A percentile compares a stretch with the other conserved stretches of the same genome.
These are phyloP conservation scores for Cataglyphis albicans DNA, from an alignment of 2,888 invertebrate species.

Conservation along the genomic window DNA sequence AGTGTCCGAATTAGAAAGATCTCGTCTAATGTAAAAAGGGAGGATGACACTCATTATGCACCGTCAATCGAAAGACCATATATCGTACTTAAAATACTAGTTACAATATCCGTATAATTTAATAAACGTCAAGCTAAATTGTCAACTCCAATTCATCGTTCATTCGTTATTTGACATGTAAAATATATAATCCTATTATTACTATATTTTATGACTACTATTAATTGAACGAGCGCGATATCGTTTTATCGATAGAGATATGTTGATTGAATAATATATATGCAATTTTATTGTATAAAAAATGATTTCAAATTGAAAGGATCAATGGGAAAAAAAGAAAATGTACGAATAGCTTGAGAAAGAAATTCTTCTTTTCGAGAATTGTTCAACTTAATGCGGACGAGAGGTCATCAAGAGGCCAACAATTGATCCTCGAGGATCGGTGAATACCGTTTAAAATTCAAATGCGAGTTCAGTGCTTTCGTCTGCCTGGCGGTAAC, in stretches of 20 bases:
- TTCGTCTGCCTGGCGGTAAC: constrained; percentile 52
- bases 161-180: no score
- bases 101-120: neutral
- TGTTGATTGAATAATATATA: constrained; percentile 11
- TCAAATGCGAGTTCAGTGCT: constrained; percentile 68
- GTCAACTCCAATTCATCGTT: neutral
- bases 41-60: neutral
- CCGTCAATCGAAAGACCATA: neutral
- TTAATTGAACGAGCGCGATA: constrained; percentile 4
- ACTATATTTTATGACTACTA: neutral
- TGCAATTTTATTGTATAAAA: neutral
- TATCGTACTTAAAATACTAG: neutral
- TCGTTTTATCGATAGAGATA: neutral
- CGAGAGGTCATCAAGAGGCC: constrained; percentile 68
- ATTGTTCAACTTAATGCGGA: constrained; percentile 73
- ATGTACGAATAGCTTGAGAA: constrained; percentile 53
- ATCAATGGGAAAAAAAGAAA: neutral
- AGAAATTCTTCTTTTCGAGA: constrained; percentile 59
- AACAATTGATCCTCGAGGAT: constrained; percentile 56
- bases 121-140: neutral
- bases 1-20: constrained; percentile 31
- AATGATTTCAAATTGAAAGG: neutral
- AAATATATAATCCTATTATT: neutral
- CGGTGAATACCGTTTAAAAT: constrained; percentile 65
- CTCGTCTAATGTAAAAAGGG: neutral